A percentile compares a stretch with the other conserved stretches of the same genome.
These are phyloP conservation scores for Aspidoscelis tigris DNA, from an alignment of 2,113 vertebrate genomes.

Conservation along the genomic window DNA sequence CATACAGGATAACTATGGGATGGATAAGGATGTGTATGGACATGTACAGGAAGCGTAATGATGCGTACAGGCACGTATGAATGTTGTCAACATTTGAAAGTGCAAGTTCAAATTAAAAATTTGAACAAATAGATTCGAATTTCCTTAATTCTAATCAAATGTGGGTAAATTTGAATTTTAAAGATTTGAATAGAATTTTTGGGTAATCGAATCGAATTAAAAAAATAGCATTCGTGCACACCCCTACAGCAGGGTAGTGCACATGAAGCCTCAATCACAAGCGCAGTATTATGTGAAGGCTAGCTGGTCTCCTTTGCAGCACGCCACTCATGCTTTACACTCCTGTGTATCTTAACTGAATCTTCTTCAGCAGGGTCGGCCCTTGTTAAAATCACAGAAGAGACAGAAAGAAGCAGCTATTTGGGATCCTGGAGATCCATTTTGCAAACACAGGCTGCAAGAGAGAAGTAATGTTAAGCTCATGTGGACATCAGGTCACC, in stretches of 20 bases:
- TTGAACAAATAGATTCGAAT: no score
- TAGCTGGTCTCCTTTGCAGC: background rate
- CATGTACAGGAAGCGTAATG: no score
- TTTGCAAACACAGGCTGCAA: background rate
- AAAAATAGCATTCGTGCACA: no score
- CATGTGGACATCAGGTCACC: background rate
- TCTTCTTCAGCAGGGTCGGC: background rate
- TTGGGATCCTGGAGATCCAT: background rate
- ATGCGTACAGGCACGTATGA: no score
- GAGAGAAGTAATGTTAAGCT: background rate
- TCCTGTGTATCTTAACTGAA: background rate
- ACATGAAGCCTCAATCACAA: background rate
- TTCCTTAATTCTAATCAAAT: no score
- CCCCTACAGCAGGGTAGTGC: background rate
- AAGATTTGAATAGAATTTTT: no score
- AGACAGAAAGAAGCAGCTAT: background rate
- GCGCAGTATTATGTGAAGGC: background rate
- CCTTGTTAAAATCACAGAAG: background rate
- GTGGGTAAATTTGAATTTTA: no score
- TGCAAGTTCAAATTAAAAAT: no score
- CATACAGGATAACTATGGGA: no score
- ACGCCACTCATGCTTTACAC: background rate
- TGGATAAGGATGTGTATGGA: no score
- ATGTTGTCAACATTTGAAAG: no score
- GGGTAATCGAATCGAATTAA: no score